Base-by-base conservation (phyloP, 2,113 vertebrate genomes). In the Zosterops hypoxanthus region DNA sequence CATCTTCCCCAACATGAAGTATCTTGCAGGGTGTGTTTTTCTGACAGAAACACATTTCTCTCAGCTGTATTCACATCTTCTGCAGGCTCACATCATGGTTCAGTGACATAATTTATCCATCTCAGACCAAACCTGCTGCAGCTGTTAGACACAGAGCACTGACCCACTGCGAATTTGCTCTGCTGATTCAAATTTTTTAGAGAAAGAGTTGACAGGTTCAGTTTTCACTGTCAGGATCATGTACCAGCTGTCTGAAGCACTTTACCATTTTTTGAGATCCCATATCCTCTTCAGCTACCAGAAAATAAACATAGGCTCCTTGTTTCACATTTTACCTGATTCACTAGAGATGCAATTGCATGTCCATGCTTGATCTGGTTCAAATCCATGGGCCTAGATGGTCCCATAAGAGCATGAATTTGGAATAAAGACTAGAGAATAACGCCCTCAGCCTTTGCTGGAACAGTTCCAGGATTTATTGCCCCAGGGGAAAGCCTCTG, bases 71-170 rank as follows among this genome's bases (percentile, higher is more conserved):
- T 72, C 60, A 72, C 53, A 68, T 71, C 72, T 53, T 82, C 71
- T 64, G 65, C 41, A 46, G 3, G 3, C 34, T 89, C 11, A 0
- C 65, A 87, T 79, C 82, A 56, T 41, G 61, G 70, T 76, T 94
- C 82, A 82, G 5, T 87, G 73, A n/a, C 41, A 56, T 14, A 78
- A 87, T 93, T 87, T 72, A 93, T 91, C 49, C 61, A 82, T 29
- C 90, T 95, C 49, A 68, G 61, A 52, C 82, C 65, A 94, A 72
- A 87, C 39, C 61, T 82, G 41, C 92, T 79, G 87, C 70, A 94
- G 77, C 84, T 85, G 53, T 25, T 69, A 82, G 84, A 89, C 64
- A 91, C 77, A 87, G 72, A 93, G 57, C 93, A 82, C 84, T 85
- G 69, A 94, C 76, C 78, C 78, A 57, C 49, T 56, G 76, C 53